Conservation (phyloP, 2,113 vertebrate species). For the Lonchura striata region DNA sequence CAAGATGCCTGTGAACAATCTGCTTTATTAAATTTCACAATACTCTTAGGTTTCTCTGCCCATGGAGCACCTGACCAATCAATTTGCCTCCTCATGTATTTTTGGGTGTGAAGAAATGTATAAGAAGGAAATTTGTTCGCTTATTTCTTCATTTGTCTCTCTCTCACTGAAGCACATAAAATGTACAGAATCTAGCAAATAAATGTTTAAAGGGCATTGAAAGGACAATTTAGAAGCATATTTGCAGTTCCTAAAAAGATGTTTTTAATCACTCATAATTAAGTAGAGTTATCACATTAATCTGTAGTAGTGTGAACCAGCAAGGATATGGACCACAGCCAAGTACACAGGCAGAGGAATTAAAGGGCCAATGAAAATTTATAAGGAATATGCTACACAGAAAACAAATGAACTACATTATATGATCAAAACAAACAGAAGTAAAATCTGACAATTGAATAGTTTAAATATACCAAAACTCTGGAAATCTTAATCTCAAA, state of each 20-base stretch:
- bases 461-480: not conserved
- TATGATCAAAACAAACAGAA: not conserved
- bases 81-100: not conserved
- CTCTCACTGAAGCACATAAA: not conserved
- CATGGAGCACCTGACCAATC: not conserved
- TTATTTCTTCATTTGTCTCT: not conserved
- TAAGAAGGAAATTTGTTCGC: not conserved
- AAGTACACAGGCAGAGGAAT: not conserved
- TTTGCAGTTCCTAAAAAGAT: not conserved
- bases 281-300: not conserved
- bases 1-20: not conserved
- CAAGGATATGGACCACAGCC: not conserved
- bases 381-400: not conserved
- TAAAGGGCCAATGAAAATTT: not conserved
- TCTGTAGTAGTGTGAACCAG: not conserved
- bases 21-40: not conserved
- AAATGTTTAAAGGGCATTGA: not conserved
- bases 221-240: not conserved
- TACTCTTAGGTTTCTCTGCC: not conserved
- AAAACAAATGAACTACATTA: not conserved
- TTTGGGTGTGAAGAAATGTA: not conserved
- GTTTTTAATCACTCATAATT: conserved; percentile 41
- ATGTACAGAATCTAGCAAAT: not conserved
- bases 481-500: not conserved
- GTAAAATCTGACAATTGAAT: not conserved